Percentiles rank a stretch among this genome's conserved stretches.
phyloP scores from a whole-genome alignment of 1,140 invertebrate genomes.

The Drosophila carrolli region DNA sequence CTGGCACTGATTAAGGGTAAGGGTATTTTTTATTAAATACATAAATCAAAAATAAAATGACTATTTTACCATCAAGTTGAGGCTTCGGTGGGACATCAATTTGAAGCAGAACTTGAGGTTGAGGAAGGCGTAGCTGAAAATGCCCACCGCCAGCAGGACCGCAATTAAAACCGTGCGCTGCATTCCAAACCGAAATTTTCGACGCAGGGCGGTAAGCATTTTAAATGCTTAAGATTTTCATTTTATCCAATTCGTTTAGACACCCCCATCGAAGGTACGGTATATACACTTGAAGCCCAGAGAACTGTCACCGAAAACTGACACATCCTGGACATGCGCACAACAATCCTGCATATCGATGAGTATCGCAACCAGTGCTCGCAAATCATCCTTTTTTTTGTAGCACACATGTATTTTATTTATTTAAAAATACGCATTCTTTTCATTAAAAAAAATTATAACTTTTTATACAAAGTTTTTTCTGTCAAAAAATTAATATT shows the following conservation, averaged over 20 bases:
- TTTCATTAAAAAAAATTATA: not conserved
- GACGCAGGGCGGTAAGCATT: slow-evolving; percentile 72
- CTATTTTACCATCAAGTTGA: slow-evolving; percentile 72
- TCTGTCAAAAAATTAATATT: too few relatives aligned
- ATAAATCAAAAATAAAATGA: too few relatives aligned
- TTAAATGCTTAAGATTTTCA: slow-evolving; percentile 42
- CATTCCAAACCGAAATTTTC: slow-evolving; percentile 74
- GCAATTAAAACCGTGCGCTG: slow-evolving; percentile 74
- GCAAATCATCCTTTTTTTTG: too few relatives aligned
- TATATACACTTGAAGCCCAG: slow-evolving; percentile 53
- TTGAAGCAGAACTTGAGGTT: slow-evolving; percentile 81
- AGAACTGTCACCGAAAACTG: slow-evolving; percentile 27
- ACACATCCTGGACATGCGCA: slow-evolving; percentile 57
- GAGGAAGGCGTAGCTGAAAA: slow-evolving; percentile 78
- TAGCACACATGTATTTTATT: too few relatives aligned
- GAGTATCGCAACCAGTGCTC: not conserved
- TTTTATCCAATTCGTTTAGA: slow-evolving; percentile 19
- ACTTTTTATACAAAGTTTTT: too few relatives aligned
- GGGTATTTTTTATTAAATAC: too few relatives aligned
- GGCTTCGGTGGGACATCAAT: slow-evolving; percentile 75
- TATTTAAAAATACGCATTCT: too few relatives aligned
- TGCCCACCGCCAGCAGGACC: slow-evolving; percentile 69
- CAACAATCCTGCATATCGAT: slow-evolving; percentile 31
- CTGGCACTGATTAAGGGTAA: slow-evolving; percentile 51
- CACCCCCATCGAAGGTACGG: slow-evolving; percentile 27